Conservation (phyloP, 2,888 invertebrate species). For the Drosophila sordidula region DNA sequence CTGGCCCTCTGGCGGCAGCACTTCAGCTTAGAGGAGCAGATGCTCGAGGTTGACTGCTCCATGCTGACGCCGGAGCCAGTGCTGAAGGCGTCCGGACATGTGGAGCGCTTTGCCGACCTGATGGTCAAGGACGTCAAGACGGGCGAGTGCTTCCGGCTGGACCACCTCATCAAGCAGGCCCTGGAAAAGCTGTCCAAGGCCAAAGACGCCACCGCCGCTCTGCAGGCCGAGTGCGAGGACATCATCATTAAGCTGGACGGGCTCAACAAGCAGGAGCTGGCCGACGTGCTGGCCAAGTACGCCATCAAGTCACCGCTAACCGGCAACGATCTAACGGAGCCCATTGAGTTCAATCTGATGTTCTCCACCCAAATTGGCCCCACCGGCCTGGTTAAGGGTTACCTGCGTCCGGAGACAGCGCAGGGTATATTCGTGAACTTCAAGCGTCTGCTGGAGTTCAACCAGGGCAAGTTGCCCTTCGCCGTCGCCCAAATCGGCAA, state of each 20-base stretch:
- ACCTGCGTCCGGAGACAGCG: slow-evolving; percentile 98
- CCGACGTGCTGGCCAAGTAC: slow-evolving; percentile 92
- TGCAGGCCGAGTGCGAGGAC: slow-evolving; percentile 84
- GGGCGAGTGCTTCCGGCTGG: slow-evolving; percentile 98
- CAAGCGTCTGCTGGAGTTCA: slow-evolving; percentile 98
- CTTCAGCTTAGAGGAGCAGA: slow-evolving; percentile 98
- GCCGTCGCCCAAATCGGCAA: slow-evolving; percentile 99
- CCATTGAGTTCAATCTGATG: slow-evolving; percentile 99
- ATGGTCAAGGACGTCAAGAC: slow-evolving; percentile 99
- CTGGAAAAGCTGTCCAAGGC: slow-evolving; percentile 94
- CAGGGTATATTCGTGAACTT: slow-evolving; percentile 99
- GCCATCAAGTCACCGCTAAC: slow-evolving; percentile 98
- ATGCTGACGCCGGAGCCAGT: slow-evolving; percentile 99
- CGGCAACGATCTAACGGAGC: slow-evolving; percentile 97
- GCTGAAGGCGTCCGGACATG: slow-evolving; percentile 99
- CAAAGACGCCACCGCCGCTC: slow-evolving; percentile 91
- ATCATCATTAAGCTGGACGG: slow-evolving; percentile 90
- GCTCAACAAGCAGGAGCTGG: slow-evolving; percentile 96
- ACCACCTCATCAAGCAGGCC: slow-evolving; percentile 98
- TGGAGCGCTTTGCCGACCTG: slow-evolving; percentile 98
- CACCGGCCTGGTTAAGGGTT: slow-evolving; percentile 96
- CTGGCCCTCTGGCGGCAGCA: slow-evolving; percentile 96
- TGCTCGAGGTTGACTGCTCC: slow-evolving; percentile 99
- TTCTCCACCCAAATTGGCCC: slow-evolving; percentile 99
- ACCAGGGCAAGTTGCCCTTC: slow-evolving; percentile 97